A percentile compares a stretch with the other conserved stretches of the same genome.
These are phyloP conservation scores for Hyposmocoma kahamanoa DNA, from an alignment of 1,140 invertebrate species.

Conservation along the genomic window DNA sequence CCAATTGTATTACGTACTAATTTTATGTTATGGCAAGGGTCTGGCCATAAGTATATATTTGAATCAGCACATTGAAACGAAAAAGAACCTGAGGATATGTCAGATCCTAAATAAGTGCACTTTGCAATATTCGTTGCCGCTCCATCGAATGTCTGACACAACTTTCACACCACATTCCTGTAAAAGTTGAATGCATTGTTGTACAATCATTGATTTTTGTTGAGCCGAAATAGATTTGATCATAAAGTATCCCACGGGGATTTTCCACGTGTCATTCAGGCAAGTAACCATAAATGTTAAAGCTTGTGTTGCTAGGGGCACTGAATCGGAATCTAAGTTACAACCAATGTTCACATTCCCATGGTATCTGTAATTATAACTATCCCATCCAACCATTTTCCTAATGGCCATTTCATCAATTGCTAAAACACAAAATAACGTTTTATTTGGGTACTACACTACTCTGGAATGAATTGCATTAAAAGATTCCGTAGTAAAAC, in stretches of 20 bases:
- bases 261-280: constrained; percentile 39
- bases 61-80: not conserved
- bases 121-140: constrained; percentile 10
- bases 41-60: constrained; percentile 21
- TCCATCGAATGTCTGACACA: constrained; percentile 12
- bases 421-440: constrained; percentile 15
- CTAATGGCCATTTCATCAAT: constrained; percentile 42
- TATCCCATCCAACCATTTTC: constrained; percentile 24
- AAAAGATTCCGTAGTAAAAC: constrained; percentile 20
- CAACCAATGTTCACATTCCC: constrained; percentile 21
- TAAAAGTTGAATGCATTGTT: constrained; percentile 10
- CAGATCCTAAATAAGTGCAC: constrained; percentile 5
- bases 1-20: constrained; percentile 37
- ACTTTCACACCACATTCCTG: constrained; percentile 7
- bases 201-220: constrained; percentile 25
- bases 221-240: constrained; percentile 19
- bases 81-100: not conserved
- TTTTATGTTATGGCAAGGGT: constrained; percentile 39
- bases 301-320: constrained; percentile 27
- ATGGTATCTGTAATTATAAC: constrained; percentile 14
- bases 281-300: constrained; percentile 36
- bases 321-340: constrained; percentile 14
- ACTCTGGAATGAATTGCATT: constrained; percentile 3
- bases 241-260: constrained; percentile 50
- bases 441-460: constrained; percentile 6